phyloP scores from a whole-genome alignment of 2,113 vertebrate species.

The Thermophis baileyi region DNA sequence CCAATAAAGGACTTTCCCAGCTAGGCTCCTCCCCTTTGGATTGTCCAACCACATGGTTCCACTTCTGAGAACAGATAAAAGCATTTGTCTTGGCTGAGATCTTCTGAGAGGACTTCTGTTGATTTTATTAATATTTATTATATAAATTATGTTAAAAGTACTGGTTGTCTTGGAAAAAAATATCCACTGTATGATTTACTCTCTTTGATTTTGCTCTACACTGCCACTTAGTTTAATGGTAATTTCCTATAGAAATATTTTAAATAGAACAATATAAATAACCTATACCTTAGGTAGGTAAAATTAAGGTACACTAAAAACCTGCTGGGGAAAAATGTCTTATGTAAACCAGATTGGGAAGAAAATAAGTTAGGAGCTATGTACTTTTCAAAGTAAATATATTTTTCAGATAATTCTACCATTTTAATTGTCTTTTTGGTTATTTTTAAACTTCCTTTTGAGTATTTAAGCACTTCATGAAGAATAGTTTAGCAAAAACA shows the following conservation, averaged over 20 bases:
- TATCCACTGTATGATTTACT: neutral
- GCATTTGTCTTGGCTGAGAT: neutral
- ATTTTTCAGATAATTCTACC: neutral
- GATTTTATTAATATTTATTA: neutral
- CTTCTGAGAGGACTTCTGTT: neutral
- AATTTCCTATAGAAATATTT: neutral
- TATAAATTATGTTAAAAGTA: neutral
- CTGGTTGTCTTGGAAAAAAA: neutral
- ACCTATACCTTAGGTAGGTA: neutral
- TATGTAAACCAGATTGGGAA: neutral
- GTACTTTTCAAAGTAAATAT: neutral
- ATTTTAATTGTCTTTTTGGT: neutral
- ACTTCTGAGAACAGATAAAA: neutral
- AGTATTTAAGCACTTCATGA: neutral
- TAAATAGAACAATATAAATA: neutral
- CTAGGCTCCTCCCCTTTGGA: neutral
- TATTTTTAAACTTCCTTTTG: slow-evolving; percentile 18
- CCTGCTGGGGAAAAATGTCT: neutral
- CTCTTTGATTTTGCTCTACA: neutral
- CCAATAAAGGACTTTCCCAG: neutral
- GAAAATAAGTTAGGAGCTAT: neutral
- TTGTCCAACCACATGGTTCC: neutral
- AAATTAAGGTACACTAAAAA: neutral
- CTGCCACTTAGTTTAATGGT: neutral
- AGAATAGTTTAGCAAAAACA: slow-evolving; percentile 23